Percentiles rank a stretch among this genome's conserved stretches.
phyloP scores from a whole-genome alignment of 2,797 vertebrate genomes.

The Takifugu ocellatus region DNA sequence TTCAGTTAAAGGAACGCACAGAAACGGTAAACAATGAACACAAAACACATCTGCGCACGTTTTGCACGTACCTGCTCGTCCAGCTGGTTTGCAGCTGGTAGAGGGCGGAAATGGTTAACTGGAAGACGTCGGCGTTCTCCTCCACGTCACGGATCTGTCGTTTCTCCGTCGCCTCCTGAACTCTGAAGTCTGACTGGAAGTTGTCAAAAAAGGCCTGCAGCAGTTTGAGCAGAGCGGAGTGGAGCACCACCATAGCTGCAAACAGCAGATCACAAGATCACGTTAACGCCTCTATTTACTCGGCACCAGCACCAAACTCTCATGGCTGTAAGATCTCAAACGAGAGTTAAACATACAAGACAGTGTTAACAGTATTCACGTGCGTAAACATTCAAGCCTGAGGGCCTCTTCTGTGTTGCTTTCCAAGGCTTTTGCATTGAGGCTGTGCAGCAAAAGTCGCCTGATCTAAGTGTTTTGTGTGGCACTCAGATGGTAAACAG shows the following conservation, averaged over 20 bases:
- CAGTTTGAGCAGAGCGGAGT: slow-evolving; percentile 57
- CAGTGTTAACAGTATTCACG: too few species aligned
- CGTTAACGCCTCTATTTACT: too few species aligned
- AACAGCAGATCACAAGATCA: slow-evolving; percentile 27
- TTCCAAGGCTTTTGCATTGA: too few species aligned
- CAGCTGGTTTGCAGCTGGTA: slow-evolving; percentile 63
- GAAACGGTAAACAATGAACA: background rate
- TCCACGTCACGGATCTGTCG: slow-evolving; percentile 27
- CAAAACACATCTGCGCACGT: background rate
- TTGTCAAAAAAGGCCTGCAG: slow-evolving; percentile 72
- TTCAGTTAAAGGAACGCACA: slow-evolving; percentile 33
- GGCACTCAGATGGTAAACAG: background rate
- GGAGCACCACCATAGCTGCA: slow-evolving; percentile 59
- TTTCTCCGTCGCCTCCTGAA: slow-evolving; percentile 1
- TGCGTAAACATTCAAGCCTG: too few species aligned
- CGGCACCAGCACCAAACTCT: too few species aligned
- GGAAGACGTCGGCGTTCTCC: slow-evolving; percentile 53
- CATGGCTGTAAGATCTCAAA: too few species aligned
- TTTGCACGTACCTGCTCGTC: slow-evolving; percentile 52
- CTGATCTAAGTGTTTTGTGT: background rate
- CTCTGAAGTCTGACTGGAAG: slow-evolving; percentile 69
- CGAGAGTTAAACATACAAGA: too few species aligned
- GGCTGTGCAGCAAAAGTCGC: too few species aligned
- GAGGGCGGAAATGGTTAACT: slow-evolving; percentile 60
- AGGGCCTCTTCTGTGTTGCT: too few species aligned